These are phyloP conservation scores for Egretta garzetta DNA, from an alignment of 2,113 vertebrate genomes.

Conservation along the genomic window DNA sequence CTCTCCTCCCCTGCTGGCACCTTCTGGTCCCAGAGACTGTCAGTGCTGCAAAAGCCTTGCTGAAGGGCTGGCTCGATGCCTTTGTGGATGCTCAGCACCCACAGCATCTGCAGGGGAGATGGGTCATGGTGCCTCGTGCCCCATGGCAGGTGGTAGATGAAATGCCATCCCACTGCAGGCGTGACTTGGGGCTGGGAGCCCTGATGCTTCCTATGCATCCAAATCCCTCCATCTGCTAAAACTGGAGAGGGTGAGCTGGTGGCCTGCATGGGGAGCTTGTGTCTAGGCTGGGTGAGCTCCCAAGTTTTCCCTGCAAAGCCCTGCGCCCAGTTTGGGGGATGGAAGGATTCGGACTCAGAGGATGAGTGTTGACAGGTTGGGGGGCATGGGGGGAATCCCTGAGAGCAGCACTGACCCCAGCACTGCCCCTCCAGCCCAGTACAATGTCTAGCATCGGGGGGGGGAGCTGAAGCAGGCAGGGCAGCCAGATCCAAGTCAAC, in stretches of 20 bases:
- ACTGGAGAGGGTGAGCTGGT: neutral
- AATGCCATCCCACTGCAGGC: neutral
- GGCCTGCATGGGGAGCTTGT: neutral
- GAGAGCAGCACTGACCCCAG: slow-evolving; percentile 2
- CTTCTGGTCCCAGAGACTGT: neutral
- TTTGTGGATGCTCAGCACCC: neutral
- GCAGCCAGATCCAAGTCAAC: neutral
- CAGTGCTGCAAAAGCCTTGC: neutral
- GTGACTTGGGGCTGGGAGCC: neutral
- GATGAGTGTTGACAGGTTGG: neutral
- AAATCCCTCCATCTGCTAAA: neutral
- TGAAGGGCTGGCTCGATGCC: neutral
- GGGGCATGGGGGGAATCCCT: neutral
- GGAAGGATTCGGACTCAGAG: neutral
- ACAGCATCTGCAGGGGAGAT: neutral
- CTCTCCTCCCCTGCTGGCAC: neutral
- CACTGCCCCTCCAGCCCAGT: neutral
- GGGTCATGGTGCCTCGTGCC: neutral
- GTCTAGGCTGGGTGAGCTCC: neutral
- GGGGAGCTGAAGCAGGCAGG: neutral
- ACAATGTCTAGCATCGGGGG: neutral
- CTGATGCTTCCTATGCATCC: neutral
- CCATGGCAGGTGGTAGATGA: neutral
- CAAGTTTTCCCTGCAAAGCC: neutral
- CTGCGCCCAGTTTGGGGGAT: neutral